Evolutionary conservation across 2,113 vertebrate genomes (phyloP).

Genomic region (Gymnobelideus leadbeateri): DNA sequence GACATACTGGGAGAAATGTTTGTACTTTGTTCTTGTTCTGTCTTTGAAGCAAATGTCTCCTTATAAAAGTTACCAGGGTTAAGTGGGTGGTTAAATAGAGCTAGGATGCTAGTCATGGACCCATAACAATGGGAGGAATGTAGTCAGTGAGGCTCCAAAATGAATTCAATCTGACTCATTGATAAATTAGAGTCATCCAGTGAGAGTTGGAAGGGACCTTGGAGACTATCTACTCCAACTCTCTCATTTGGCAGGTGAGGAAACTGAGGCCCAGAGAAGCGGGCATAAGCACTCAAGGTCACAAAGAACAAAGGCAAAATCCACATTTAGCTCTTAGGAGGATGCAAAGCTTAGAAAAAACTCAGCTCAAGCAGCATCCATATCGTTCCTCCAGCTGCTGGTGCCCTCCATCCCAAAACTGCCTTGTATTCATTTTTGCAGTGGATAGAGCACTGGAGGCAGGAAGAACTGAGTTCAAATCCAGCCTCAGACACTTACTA

Average conservation of each 20-base stretch:
- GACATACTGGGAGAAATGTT: background rate
- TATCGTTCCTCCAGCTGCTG: background rate
- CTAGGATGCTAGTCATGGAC: background rate
- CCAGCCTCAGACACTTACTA: background rate
- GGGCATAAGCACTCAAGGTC: too few species aligned
- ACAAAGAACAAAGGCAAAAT: background rate
- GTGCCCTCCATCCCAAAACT: background rate
- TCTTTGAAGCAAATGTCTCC: background rate
- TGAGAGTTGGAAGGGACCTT: too few species aligned
- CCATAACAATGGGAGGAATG: background rate
- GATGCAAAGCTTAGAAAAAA: background rate
- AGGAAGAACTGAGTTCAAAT: background rate
- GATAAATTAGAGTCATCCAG: background rate
- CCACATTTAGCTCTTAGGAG: background rate
- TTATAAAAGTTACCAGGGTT: background rate
- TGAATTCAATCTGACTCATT: background rate
- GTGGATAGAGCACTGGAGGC: background rate
- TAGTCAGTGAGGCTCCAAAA: background rate
- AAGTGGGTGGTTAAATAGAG: background rate
- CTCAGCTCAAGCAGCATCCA: background rate
- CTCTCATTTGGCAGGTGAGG: background rate
- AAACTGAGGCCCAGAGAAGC: background rate
- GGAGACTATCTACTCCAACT: background rate
- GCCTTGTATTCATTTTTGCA: background rate
- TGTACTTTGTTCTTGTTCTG: background rate